phyloP scores from a whole-genome alignment of 2,797 vertebrate genomes.

The Helarctos malayanus region DNA sequence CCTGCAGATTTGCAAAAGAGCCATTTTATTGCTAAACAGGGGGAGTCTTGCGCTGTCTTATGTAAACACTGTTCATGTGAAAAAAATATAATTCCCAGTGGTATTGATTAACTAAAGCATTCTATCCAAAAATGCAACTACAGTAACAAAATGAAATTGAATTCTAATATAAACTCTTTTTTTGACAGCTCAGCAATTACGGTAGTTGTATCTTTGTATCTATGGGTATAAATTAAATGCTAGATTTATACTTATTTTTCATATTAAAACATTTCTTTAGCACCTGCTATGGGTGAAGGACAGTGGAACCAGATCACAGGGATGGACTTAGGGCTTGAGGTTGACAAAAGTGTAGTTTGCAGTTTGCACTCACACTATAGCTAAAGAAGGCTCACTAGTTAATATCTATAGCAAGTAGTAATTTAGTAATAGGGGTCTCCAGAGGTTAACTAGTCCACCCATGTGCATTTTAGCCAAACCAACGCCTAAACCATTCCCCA shows the following conservation, averaged over 20 bases:
- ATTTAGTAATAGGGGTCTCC: constrained; percentile 7
- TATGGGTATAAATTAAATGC: constrained; percentile 14
- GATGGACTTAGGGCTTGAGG: neutral
- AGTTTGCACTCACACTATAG: neutral
- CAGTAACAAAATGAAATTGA: neutral
- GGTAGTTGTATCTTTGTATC: neutral
- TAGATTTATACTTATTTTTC: constrained; percentile 38
- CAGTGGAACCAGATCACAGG: neutral
- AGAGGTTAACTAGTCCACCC: neutral
- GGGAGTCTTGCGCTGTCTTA: neutral
- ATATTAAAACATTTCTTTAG: constrained; percentile 37
- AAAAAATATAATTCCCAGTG: neutral
- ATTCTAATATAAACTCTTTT: constrained; percentile 28
- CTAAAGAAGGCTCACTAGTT: constrained; percentile 38
- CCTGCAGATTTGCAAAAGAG: neutral
- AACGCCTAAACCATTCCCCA: neutral
- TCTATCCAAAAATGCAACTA: neutral
- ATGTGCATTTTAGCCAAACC: neutral
- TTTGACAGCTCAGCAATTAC: neutral
- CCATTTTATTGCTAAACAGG: neutral
- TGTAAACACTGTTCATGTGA: neutral
- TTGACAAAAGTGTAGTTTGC: neutral
- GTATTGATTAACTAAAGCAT: neutral
- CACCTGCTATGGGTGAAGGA: neutral
- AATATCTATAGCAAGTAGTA: constrained; percentile 2